Percentiles rank a stretch among this genome's conserved stretches.
Evolutionary conservation across 2,888 invertebrate species (phyloP).

Genomic region (Agrotis clavis): DNA sequence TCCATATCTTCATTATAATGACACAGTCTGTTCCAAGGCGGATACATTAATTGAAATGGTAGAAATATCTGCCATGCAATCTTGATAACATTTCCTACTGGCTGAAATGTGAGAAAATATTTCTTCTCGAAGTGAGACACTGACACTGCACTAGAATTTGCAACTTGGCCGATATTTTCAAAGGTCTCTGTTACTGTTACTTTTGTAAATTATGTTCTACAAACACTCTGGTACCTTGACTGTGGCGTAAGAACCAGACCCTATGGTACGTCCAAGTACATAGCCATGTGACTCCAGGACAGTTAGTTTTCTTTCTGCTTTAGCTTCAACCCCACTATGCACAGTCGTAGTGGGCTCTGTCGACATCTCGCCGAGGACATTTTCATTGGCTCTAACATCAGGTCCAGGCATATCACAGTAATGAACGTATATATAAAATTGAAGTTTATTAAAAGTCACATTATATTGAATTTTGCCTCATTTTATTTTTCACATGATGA

Average conservation of each 20-base stretch:
- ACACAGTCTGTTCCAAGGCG: neutral
- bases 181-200: neutral
- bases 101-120: neutral
- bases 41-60: neutral
- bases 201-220: neutral
- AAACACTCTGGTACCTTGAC: slow-evolving; percentile 91
- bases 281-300: slow-evolving; percentile 95
- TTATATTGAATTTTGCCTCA: slow-evolving; percentile 85
- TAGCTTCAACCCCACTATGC: slow-evolving; percentile 85
- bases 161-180: neutral
- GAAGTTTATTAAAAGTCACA: slow-evolving; percentile 79
- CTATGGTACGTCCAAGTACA: slow-evolving; percentile 94
- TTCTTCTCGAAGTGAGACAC: slow-evolving; percentile 1
- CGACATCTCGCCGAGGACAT: slow-evolving; percentile 89
- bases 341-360: slow-evolving; percentile 86
- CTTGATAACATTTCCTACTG: neutral
- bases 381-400: slow-evolving; percentile 88
- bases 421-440: slow-evolving; percentile 78
- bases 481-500: slow-evolving; percentile 77
- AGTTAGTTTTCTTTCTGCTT: slow-evolving; percentile 89
- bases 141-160: neutral
- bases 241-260: slow-evolving; percentile 96
- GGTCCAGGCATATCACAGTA: slow-evolving; percentile 90
- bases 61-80: neutral
- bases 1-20: neutral